These are phyloP conservation scores for Tetrax tetrax DNA, from an alignment of 2,113 vertebrate genomes.

Conservation along the genomic window DNA sequence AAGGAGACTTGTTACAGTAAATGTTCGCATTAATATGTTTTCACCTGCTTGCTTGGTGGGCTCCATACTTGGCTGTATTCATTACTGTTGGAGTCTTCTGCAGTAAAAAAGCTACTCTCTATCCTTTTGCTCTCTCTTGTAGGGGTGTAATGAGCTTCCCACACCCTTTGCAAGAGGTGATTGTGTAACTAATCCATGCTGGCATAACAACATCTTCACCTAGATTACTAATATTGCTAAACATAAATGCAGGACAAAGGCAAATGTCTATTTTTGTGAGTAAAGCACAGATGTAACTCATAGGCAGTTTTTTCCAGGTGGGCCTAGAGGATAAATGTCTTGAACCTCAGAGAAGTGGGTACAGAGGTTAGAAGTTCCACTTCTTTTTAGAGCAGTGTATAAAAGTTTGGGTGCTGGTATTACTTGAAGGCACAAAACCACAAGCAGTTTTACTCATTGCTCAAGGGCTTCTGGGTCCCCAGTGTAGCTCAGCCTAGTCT, in stretches of 20 bases:
- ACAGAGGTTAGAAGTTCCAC: not conserved
- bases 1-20: conserved; percentile 3
- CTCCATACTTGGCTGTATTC: not conserved
- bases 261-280: not conserved
- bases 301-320: not conserved
- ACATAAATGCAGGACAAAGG: conserved; percentile 45
- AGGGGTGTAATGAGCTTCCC: not conserved
- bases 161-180: not conserved
- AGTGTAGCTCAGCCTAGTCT: not conserved
- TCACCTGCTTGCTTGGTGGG: conserved; percentile 61
- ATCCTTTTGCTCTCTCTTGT: not conserved
- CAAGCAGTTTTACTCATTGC: not conserved
- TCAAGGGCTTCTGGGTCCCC: not conserved
- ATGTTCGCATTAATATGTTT: not conserved
- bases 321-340: not conserved
- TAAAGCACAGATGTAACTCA: not conserved
- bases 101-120: not conserved
- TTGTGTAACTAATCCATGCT: conserved; percentile 10
- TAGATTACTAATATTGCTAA: conserved; percentile 38
- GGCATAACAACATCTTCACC: not conserved
- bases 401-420: not conserved
- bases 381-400: not conserved
- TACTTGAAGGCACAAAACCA: not conserved
- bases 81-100: not conserved
- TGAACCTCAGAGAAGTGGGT: not conserved